Conservation (phyloP, 2,113 vertebrate genomes). For the Petromus typicus region DNA sequence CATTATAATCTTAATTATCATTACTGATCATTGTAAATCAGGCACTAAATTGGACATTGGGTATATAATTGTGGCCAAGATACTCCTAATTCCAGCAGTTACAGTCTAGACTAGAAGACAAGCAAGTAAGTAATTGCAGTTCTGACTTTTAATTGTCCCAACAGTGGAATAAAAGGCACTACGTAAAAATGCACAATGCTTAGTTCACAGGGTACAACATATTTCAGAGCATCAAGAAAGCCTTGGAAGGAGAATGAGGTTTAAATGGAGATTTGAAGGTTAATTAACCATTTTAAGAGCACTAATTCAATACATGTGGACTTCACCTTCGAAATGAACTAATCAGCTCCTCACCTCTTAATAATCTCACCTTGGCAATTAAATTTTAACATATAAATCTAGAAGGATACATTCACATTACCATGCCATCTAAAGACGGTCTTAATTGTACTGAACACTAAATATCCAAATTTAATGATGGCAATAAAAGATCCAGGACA, state of each 20-base stretch:
- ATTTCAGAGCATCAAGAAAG: not conserved
- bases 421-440: not conserved
- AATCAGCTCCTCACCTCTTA: not conserved
- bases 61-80: not conserved
- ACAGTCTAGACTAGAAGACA: not conserved
- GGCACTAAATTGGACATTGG: not conserved
- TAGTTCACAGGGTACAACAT: not conserved
- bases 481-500: not conserved
- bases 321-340: not conserved
- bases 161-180: not conserved
- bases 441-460: conserved; percentile 43
- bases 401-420: not conserved
- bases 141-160: conserved; percentile 10
- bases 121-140: not conserved
- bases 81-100: conserved; percentile 1
- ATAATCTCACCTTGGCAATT: not conserved
- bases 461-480: conserved; percentile 35
- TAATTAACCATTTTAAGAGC: not conserved
- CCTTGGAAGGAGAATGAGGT: not conserved
- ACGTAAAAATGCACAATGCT: not conserved
- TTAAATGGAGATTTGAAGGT: not conserved
- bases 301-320: not conserved
- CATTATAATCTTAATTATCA: not conserved
- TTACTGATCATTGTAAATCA: not conserved
- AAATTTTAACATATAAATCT: not conserved